Evolutionary conservation across 2,113 vertebrate species (phyloP).

Genomic region (Acinonyx jubatus): DNA sequence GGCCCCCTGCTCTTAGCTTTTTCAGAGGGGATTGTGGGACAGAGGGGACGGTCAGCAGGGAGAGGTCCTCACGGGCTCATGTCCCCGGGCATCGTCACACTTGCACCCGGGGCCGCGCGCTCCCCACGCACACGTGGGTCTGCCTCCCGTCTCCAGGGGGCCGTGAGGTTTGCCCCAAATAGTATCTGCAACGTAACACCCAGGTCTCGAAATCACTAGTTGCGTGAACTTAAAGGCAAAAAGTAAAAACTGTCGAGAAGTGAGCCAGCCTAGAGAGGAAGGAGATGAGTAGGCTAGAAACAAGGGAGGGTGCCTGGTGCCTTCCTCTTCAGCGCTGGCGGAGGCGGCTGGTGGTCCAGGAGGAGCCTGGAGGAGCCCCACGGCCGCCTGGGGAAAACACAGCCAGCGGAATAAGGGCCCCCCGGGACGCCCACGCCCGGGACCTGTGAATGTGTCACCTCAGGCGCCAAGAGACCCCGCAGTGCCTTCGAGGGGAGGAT

Average conservation of each 20-base stretch:
- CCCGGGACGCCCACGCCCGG: neutral
- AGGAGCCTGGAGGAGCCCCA: neutral
- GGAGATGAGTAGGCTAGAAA: neutral
- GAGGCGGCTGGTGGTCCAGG: neutral
- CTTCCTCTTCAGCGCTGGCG: neutral
- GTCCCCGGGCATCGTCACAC: no score
- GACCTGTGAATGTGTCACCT: accelerated
- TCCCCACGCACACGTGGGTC: neutral
- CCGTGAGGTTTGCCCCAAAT: neutral
- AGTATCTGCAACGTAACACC: neutral
- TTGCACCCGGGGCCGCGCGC: no score
- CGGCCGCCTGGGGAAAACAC: no score
- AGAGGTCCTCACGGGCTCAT: neutral
- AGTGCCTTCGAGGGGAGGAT: accelerated
- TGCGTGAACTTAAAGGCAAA: neutral
- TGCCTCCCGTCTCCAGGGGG: neutral
- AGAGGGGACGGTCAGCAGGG: neutral
- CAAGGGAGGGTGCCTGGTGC: neutral
- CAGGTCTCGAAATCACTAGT: neutral
- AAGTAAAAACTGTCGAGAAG: neutral
- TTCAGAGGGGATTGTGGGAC: neutral
- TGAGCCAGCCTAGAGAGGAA: neutral
- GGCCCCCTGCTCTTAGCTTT: neutral
- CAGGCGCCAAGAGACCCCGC: neutral
- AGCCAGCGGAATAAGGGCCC: neutral